Percentiles rank a stretch among this genome's conserved stretches.
Evolutionary conservation across 2,113 vertebrate species (phyloP).

Genomic region (Eretmochelys imbricata): DNA sequence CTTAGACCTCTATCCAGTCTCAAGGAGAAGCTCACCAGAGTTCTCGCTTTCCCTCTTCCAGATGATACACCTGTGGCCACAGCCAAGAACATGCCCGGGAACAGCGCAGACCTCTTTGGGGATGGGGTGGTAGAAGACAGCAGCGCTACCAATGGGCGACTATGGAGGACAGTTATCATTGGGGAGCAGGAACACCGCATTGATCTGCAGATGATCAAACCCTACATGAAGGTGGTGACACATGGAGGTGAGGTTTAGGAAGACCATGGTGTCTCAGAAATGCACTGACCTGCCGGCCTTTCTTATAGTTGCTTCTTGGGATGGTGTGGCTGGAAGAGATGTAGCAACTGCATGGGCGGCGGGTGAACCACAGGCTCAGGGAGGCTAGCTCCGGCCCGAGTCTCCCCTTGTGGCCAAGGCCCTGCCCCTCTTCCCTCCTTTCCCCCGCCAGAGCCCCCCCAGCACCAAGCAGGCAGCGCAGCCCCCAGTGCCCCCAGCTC

Average conservation of each 20-base stretch:
- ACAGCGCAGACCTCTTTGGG: conserved; percentile 80
- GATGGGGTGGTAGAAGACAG: conserved; percentile 78
- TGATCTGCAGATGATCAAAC: conserved; percentile 96
- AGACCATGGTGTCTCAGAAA: accelerated
- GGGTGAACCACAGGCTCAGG: too few species aligned
- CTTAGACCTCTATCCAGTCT: neutral
- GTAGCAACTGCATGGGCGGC: accelerated
- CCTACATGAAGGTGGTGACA: conserved; percentile 95
- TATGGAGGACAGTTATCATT: conserved; percentile 96
- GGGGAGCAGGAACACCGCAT: conserved; percentile 97
- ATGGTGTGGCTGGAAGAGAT: neutral
- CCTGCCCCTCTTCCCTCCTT: too few species aligned
- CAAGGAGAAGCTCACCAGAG: neutral
- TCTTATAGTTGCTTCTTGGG: accelerated
- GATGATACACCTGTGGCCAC: conserved; percentile 95
- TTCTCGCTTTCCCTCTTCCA: conserved; percentile 54
- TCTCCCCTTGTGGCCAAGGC: too few species aligned
- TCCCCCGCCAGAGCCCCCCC: too few species aligned
- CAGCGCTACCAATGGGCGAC: conserved; percentile 83
- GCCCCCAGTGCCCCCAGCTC: too few species aligned
- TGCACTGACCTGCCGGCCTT: accelerated
- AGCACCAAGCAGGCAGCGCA: too few species aligned
- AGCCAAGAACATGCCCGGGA: conserved; percentile 88
- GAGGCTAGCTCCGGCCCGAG: too few species aligned
- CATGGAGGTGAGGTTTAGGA: conserved; percentile 87